These are phyloP conservation scores for Clarias laeviceps DNA, from an alignment of 2,797 vertebrate genomes.

Conservation along the genomic window DNA sequence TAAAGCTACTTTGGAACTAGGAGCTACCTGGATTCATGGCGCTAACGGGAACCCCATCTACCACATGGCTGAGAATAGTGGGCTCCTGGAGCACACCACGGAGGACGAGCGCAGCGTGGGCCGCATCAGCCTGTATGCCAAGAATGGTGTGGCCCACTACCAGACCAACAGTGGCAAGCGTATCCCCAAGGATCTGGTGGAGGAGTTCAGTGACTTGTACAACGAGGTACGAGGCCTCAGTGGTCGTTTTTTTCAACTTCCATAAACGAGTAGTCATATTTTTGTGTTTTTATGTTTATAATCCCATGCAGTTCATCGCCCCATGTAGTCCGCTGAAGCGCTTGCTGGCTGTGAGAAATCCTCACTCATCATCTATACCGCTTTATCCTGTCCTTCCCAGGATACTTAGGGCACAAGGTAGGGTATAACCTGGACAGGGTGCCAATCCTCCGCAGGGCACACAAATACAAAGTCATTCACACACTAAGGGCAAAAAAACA, in stretches of 20 bases:
- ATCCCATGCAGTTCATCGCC: background rate
- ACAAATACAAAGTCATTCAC: no score
- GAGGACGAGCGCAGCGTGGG: conserved; percentile 91
- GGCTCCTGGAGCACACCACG: conserved; percentile 93
- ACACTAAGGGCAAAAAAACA: no score
- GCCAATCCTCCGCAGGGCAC: no score
- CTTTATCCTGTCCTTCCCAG: no score
- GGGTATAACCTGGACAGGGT: no score
- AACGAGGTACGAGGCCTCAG: conserved; percentile 82
- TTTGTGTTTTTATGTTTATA: background rate
- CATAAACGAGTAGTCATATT: background rate
- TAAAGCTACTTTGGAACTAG: conserved; percentile 94
- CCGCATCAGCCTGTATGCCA: conserved; percentile 96
- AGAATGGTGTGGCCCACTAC: conserved; percentile 96
- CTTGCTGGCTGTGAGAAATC: background rate
- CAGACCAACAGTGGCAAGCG: conserved; percentile 90
- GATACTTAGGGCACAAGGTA: no score
- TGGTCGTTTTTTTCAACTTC: background rate
- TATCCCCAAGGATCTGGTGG: conserved; percentile 98
- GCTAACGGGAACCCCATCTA: conserved; percentile 96
- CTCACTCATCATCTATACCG: background rate
- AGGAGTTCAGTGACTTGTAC: conserved; percentile 99
- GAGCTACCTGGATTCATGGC: conserved; percentile 99
- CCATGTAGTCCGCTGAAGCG: background rate
- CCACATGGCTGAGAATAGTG: conserved; percentile 97